Evolutionary conservation across 2,888 invertebrate genomes (phyloP), one percentile per base, ranked within the genome.

Genomic region (Cataglyphis rosenhaueri): DNA sequence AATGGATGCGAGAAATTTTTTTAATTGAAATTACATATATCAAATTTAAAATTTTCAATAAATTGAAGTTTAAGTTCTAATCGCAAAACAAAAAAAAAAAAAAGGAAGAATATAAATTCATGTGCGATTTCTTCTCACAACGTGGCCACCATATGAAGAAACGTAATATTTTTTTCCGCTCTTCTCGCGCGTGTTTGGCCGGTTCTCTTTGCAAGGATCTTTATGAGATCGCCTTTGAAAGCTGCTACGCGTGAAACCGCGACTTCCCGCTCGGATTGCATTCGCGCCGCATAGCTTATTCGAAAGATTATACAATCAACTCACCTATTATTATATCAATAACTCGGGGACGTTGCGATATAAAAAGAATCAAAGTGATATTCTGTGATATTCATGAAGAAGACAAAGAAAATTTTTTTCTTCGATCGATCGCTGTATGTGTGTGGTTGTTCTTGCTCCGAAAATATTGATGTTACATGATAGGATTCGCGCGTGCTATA

Each of bases 261-360:
- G 44, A 59, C 32, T 44, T 78, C 2, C 21, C 32, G 70, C n/a
- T 41, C 59, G 70, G 35, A 12, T 52, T 44, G 48, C 64, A 35
- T 21, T 21, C 9, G 62, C 32, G 18, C 52, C 35, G n/a, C 15
- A 29, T 32, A 35, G 52, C 25, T 76, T 8, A 38, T 3, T 6
- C 15, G 66, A 9, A 3, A 9, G 21, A 75, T 75, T 75, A 75
- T 52, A 75, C 75, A 76, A 76, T 55, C 74, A n/a, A 35, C 48
- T 18, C n/a, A 32, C 21, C 52, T 78, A 41, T 41, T 78, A 6
- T 78, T 59, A 59, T 3, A 41, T 21, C 41, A 32, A 68, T 68
- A 29, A 41, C 68, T 68, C 41, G 10, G n/a, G 29, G 10, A 29
- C 35, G 25, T 21, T 5, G 74, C 10, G 65, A 32, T 38, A 21